Evolutionary conservation across 2,113 vertebrate species (phyloP).

Genomic region (Callorhinus ursinus): DNA sequence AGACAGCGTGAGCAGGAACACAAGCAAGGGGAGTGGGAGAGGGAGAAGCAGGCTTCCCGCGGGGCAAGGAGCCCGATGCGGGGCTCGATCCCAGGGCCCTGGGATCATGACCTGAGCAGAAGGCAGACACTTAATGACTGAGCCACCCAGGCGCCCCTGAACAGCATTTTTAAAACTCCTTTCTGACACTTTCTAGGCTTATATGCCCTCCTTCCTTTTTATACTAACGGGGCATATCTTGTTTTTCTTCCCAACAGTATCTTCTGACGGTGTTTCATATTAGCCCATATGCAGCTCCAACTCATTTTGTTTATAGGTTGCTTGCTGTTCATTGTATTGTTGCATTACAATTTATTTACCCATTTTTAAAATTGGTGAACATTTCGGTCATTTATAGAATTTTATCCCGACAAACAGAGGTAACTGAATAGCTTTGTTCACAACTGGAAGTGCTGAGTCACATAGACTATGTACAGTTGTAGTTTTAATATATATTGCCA

Average conservation of each 20-base stretch:
- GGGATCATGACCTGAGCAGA: no score
- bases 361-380: background rate
- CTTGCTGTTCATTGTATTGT: background rate
- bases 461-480: background rate
- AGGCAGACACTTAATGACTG: no score
- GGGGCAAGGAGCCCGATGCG: no score
- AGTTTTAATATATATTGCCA: background rate
- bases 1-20: no score
- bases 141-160: background rate
- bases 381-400: constrained; percentile 1
- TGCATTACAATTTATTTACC: background rate
- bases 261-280: background rate
- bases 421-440: background rate
- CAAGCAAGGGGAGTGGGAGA: no score
- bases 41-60: no score
- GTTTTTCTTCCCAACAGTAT: background rate
- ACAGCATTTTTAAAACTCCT: constrained; percentile 7
- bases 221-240: background rate
- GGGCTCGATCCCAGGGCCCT: no score
- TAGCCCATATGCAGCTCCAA: background rate
- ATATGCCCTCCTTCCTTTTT: background rate
- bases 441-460: background rate
- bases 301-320: background rate
- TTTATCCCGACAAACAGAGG: background rate
- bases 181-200: background rate